Evolutionary conservation across 1,140 invertebrate genomes (phyloP).

Genomic region (Zaprionus ornatus): DNA sequence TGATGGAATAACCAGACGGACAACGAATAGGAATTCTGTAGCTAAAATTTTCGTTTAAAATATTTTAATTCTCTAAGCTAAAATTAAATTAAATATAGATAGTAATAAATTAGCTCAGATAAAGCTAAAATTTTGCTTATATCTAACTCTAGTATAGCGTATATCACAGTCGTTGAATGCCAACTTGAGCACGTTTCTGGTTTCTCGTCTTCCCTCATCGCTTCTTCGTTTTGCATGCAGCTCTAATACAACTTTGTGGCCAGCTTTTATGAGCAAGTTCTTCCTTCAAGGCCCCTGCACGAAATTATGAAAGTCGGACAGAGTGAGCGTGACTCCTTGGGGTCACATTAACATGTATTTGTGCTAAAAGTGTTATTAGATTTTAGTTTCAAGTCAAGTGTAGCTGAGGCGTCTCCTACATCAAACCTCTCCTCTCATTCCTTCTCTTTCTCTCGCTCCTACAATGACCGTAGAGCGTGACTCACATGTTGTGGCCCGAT

Average conservation of each 20-base stretch:
- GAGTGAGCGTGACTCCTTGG: constrained; percentile 71
- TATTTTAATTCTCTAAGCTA: neutral
- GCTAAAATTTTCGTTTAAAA: too few relatives aligned
- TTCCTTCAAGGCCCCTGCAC: constrained; percentile 44
- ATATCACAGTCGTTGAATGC: neutral
- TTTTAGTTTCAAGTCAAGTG: constrained; percentile 82
- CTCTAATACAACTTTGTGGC: constrained; percentile 48
- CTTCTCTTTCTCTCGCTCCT: neutral
- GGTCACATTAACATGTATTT: constrained; percentile 81
- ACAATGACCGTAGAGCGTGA: constrained; percentile 32
- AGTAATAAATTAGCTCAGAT: neutral
- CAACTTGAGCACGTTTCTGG: neutral
- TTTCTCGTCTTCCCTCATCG: neutral
- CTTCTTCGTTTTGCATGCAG: constrained; percentile 36
- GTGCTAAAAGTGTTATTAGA: constrained; percentile 82
- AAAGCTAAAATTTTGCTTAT: neutral
- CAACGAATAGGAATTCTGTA: neutral
- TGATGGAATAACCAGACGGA: neutral
- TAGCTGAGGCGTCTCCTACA: constrained; percentile 16
- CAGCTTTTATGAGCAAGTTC: constrained; percentile 61
- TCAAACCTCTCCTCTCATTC: neutral
- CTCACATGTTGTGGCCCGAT: constrained; percentile 32
- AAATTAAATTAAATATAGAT: neutral
- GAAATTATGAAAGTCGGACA: constrained; percentile 73
- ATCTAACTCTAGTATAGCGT: neutral